phyloP scores from a whole-genome alignment of 1,140 invertebrate genomes.

The Thaumetopoea pityocampa region DNA sequence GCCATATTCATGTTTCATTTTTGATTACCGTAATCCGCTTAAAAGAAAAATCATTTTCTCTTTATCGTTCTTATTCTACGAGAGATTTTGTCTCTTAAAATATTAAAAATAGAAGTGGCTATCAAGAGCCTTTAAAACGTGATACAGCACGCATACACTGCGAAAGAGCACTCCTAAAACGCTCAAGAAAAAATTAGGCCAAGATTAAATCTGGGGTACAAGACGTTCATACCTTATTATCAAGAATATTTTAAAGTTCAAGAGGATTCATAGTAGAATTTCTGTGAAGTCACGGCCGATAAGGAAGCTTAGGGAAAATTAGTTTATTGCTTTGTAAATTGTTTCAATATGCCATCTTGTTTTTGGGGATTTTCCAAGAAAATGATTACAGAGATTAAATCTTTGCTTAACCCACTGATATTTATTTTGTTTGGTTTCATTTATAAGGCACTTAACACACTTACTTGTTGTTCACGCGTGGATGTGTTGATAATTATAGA shows the following conservation, averaged over 20 bases:
- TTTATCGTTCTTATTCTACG: constrained; percentile 19
- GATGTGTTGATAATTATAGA: too few relatives aligned
- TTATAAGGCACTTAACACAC: too few relatives aligned
- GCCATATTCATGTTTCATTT: too few relatives aligned
- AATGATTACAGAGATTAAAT: too few relatives aligned
- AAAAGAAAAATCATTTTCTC: constrained; percentile 17
- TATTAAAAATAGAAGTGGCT: constrained; percentile 31
- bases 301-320: constrained; percentile 12
- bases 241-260: constrained; percentile 16
- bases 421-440: too few relatives aligned
- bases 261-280: constrained; percentile 12
- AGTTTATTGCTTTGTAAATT: too few relatives aligned
- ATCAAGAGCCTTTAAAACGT: constrained; percentile 23
- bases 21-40: too few relatives aligned
- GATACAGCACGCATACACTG: constrained; percentile 28
- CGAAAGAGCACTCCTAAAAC: constrained; percentile 16
- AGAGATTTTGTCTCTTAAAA: constrained; percentile 28
- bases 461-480: too few relatives aligned
- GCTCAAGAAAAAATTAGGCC: constrained; percentile 28
- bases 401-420: too few relatives aligned
- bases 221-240: constrained; percentile 17
- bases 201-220: constrained; percentile 33
- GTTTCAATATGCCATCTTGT: too few relatives aligned
- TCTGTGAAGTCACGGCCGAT: constrained; percentile 7
- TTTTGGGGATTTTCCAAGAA: too few relatives aligned